These are phyloP conservation scores for Brachionus sp. DNA, from an alignment of 1,140 invertebrate species.

Conservation along the genomic window DNA sequence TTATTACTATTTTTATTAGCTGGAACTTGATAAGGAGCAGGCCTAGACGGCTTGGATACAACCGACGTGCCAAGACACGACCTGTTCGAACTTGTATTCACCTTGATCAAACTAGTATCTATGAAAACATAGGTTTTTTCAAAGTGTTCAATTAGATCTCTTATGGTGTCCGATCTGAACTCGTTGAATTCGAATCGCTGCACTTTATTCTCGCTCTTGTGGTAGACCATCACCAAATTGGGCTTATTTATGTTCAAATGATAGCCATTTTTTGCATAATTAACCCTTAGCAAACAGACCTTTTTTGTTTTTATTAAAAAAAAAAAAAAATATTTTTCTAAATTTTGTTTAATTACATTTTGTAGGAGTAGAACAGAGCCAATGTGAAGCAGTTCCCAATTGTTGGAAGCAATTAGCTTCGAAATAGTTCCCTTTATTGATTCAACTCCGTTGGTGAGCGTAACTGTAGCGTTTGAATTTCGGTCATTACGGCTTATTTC, in stretches of 20 bases:
- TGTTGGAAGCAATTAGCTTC: background rate
- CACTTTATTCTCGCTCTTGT: background rate
- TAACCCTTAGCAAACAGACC: slow-evolving; percentile 29
- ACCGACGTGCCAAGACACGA: background rate
- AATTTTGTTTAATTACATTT: slow-evolving; percentile 14
- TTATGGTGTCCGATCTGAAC: background rate
- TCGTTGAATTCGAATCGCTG: background rate
- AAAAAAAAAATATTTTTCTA: background rate
- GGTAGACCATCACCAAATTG: slow-evolving; percentile 18
- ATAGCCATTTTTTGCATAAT: slow-evolving; percentile 18
- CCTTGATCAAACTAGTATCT: slow-evolving; percentile 24
- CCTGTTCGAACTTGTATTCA: background rate
- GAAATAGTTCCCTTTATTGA: slow-evolving; percentile 37
- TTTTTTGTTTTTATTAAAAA: too few species aligned
- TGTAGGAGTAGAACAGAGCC: slow-evolving; percentile 5
- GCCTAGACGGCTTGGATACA: background rate
- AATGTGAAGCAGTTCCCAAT: slow-evolving; percentile 22
- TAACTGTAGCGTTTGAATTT: slow-evolving; percentile 24
- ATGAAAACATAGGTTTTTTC: slow-evolving; percentile 37
- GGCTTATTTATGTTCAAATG: slow-evolving; percentile 44
- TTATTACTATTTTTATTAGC: background rate
- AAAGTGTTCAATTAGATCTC: background rate
- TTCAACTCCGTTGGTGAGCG: background rate
- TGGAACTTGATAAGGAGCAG: slow-evolving; percentile 14
- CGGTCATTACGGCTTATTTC: slow-evolving; percentile 41